Conservation (phyloP, 2,797 vertebrate genomes). For the Anabas testudineus region DNA sequence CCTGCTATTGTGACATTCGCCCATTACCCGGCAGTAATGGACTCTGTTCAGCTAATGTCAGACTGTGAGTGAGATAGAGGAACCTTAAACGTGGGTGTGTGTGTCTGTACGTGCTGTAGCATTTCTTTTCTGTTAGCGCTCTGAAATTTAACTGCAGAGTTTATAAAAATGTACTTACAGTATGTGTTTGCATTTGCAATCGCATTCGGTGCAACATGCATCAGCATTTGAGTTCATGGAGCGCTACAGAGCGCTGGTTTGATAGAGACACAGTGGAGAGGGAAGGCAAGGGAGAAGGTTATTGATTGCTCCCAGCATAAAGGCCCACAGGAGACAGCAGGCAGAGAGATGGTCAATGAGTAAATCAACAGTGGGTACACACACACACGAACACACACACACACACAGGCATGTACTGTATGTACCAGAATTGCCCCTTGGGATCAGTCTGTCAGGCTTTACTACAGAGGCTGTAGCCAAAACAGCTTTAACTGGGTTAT, state of each 20-base stretch:
- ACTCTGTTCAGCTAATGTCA: constrained; percentile 80
- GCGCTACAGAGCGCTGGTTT: constrained; percentile 26
- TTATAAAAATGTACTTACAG: constrained; percentile 2
- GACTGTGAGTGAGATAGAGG: constrained; percentile 52
- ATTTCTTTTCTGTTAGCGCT: constrained; percentile 29
- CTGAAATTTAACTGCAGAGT: constrained; percentile 12
- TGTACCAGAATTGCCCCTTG: constrained; percentile 50
- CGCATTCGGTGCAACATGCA: constrained; percentile 16
- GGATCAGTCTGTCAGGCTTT: constrained; percentile 53
- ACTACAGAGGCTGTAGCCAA: too few relatives aligned
- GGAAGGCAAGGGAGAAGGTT: constrained; percentile 60
- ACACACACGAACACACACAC: constrained; percentile 26
- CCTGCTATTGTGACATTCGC: constrained; percentile 84
- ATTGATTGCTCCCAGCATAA: constrained; percentile 71
- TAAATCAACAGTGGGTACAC: constrained; percentile 61
- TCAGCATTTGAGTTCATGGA: constrained; percentile 42
- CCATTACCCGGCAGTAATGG: constrained; percentile 86
- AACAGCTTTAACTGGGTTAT: too few relatives aligned
- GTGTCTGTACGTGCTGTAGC: constrained; percentile 7
- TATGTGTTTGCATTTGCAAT: constrained; percentile 16
- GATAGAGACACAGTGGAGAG: constrained; percentile 36
- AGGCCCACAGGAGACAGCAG: constrained; percentile 63
- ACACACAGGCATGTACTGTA: constrained; percentile 33
- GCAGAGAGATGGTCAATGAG: constrained; percentile 66
- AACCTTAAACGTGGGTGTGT: constrained; percentile 27